Evolutionary conservation across 2,113 vertebrate genomes (phyloP), one percentile per base, ranked within the genome.

Genomic region (Neodon shergylaensis): DNA sequence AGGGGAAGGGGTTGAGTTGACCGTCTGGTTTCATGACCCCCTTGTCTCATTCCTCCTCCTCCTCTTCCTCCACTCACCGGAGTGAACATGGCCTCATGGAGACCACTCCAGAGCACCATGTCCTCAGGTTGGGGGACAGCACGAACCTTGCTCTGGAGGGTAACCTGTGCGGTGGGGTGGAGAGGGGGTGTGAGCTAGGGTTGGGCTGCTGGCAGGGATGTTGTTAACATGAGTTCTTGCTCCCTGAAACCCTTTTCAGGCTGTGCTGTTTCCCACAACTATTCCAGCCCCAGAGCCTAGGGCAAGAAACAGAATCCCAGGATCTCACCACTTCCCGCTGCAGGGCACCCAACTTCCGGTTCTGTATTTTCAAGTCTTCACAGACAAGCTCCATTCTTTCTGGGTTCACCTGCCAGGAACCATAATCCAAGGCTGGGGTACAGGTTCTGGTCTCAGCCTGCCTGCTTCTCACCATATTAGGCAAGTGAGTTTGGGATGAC

Each of bases 311-410:
- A 14, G 83, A 21, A 13, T 17, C 21, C 0, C 0, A 4, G 47
- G 9, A 31, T 21, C 97, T 97, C 66, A 98, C 97, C 97, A 97
- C 1, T 31, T 97, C 95, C 44, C 0, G 81, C 74, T 96, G 95
- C 42, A 97, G 73, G 0, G 0, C 21, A 5, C 11, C 77, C n/a
- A 95, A 44, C 92, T 89, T 97, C 90, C 3, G 54, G 44, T 12
- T 94, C 78, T 96, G 97, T 28, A 0, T 16, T 66, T 42, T 97
- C 63, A 97, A 7, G 13, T 96, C 96, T n/a, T 97, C 85, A 5
- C 14, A 5, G 7, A 96, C 11, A 21, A 42, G 5, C 1, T 79
- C 78, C 66, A 96, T 5, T 54, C 3, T 86, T 74, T 97, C 95
- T 0, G 33, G 68, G 21, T 16, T 63, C 13, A 96, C 61, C 97